Base-by-base conservation (phyloP, 2,113 vertebrate genomes). In the Hepsetus odoe region DNA sequence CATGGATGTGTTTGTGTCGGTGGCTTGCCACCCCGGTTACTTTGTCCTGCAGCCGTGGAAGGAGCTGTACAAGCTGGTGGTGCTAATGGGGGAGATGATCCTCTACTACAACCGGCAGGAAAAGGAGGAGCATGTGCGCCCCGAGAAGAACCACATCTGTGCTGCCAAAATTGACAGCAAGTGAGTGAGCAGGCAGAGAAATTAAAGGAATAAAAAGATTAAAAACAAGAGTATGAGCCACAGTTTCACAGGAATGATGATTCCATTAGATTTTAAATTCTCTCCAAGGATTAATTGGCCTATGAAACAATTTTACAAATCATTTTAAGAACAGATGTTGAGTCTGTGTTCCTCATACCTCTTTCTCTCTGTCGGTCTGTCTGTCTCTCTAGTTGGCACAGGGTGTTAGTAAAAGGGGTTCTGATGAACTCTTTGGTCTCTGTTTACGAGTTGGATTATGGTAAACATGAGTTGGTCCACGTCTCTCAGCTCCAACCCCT, bases 61-160 rank as follows among this genome's bases (percentile, higher is more conserved):
- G 81, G 94, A 97, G 64, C 89, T 96, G 24, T 95, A 95, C 83
- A 96, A 96, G 53, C 88, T 99, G 82, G 94, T 94, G 8, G 93
- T 95, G 56, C 80, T 99, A 42, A 96, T 98, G 95, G 96, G 97
- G 58, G 96, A 97, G 87, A 98, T 98, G 97, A 92, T 97, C 55
- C 90, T 98, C 0, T 94, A 94, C 81, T 98, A 98, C 78, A 97
- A 96, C 53, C 91, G 90, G 61, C 87, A 85, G 2, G 92, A 90
- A n/a, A n/a, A n/a, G 83, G 66, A 35, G 20, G 88, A 82, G 66
- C 77, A 79, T 1, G 26, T 89, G 16, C 44, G 73, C 0, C 62
- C 96, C 20, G 88, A 95, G 64, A 96, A 94, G 83, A 95, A 94
- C 89, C 91, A 92, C 2, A 78, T 98, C 59, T 99, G 93, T 11